Percentiles rank a stretch among this genome's conserved stretches.
Conservation (phyloP, 2,888 invertebrate species). For the Orchesella flavescens region DNA sequence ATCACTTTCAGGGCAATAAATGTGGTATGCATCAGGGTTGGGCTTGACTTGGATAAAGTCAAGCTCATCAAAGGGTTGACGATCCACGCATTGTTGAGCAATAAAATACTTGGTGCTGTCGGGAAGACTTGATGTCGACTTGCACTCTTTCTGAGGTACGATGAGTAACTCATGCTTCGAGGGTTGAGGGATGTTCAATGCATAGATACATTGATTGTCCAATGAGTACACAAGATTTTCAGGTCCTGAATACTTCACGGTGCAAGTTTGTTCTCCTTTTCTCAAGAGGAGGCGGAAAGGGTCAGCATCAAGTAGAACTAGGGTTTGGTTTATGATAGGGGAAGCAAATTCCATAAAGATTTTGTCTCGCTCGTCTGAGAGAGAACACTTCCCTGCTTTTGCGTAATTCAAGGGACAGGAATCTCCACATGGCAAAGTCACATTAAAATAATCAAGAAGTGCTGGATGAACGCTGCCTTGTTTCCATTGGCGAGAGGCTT, state of each 20-base stretch:
- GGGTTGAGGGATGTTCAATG: background rate
- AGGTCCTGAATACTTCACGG: conserved; percentile 51
- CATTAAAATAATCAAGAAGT: conserved; percentile 54
- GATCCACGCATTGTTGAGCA: background rate
- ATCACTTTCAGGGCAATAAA: conserved; percentile 49
- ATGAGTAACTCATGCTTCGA: conserved; percentile 5
- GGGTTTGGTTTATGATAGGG: conserved; percentile 20
- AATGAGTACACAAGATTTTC: conserved; percentile 7
- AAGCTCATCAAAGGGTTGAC: background rate
- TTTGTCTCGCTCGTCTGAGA: background rate
- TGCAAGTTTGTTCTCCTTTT: conserved; percentile 45
- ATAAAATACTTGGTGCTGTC: conserved; percentile 10
- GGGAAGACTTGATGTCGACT: background rate
- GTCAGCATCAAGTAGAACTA: conserved; percentile 45
- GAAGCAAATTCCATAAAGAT: conserved; percentile 33
- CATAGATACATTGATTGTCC: conserved; percentile 11
- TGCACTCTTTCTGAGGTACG: conserved; percentile 28
- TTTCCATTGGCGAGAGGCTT: conserved; percentile 44
- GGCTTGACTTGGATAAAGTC: conserved; percentile 58
- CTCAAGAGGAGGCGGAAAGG: conserved; percentile 33
- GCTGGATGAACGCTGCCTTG: conserved; percentile 7
- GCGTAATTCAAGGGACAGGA: conserved; percentile 45
- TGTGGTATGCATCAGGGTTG: background rate
- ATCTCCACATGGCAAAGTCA: conserved; percentile 50
- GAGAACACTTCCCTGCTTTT: conserved; percentile 8